Percentiles rank a stretch among this genome's conserved stretches.
Evolutionary conservation across 2,113 vertebrate species (phyloP).

Genomic region (Tonatia bakeri): DNA sequence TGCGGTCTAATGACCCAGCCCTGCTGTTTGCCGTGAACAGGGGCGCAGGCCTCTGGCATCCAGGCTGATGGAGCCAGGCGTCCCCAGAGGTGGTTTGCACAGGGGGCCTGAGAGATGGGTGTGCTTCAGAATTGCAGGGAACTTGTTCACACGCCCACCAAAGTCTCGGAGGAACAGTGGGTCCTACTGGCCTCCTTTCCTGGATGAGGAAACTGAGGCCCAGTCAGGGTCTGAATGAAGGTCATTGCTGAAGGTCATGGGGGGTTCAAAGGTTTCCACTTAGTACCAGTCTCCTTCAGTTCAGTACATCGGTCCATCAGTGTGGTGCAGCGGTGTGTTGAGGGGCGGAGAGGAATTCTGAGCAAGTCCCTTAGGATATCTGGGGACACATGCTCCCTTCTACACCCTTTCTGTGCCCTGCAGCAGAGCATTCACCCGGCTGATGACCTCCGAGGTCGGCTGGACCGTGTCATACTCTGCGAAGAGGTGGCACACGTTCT

Average conservation of each 20-base stretch:
- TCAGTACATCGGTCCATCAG: neutral
- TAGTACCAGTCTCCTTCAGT: neutral
- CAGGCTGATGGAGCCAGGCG: neutral
- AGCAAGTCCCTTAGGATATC: neutral
- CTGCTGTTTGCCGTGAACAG: neutral
- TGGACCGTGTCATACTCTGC: constrained; percentile 87
- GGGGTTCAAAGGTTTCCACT: neutral
- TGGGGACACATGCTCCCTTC: neutral
- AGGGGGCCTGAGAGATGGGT: neutral
- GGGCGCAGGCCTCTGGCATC: neutral
- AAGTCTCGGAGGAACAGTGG: neutral
- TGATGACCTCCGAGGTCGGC: constrained; percentile 77
- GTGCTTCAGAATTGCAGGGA: neutral
- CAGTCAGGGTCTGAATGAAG: neutral
- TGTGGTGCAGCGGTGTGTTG: neutral
- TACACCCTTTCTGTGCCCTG: constrained; percentile 56
- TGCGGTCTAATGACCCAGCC: neutral
- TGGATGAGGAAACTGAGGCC: neutral
- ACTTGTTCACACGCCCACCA: neutral
- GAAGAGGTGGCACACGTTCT: constrained; percentile 93
- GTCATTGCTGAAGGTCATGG: neutral
- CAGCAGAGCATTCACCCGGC: constrained; percentile 80
- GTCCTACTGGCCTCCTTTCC: neutral
- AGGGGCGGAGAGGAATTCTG: neutral
- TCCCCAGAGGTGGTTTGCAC: neutral